Percentiles rank a stretch among this genome's conserved stretches.
Evolutionary conservation across 2,797 vertebrate genomes (phyloP).

Genomic region (Lepus townsendii): DNA sequence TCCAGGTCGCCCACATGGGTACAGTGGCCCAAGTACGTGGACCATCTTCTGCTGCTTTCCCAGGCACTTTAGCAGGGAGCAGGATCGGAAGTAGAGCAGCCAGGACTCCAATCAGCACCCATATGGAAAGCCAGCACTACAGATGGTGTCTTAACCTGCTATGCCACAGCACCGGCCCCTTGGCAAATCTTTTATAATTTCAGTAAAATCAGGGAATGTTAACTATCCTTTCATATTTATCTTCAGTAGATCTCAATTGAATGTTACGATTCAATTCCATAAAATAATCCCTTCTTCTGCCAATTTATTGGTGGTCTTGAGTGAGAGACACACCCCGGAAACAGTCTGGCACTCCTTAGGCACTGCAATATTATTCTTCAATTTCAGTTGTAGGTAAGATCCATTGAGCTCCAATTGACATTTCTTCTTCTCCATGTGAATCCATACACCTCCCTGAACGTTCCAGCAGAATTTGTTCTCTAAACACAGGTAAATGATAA

Average conservation of each 20-base stretch:
- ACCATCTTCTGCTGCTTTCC: no score
- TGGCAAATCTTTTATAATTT: neutral
- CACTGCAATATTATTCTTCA: neutral
- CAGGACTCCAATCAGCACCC: no score
- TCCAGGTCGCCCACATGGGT: no score
- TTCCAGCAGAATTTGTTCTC: neutral
- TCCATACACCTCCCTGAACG: neutral
- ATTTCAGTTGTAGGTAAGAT: neutral
- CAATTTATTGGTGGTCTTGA: neutral
- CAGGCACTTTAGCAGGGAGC: no score
- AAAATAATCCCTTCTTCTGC: neutral
- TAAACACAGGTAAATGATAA: neutral
- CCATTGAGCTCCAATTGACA: neutral
- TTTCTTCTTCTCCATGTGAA: neutral
- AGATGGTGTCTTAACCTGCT: no score
- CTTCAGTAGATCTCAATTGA: neutral
- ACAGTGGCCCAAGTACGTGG: no score
- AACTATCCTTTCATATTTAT: neutral
- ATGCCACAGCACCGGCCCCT: neutral
- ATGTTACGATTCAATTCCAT: neutral
- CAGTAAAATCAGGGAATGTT: neutral
- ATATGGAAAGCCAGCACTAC: no score
- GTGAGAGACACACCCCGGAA: neutral
- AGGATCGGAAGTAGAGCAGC: no score
- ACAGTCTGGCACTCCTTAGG: neutral